Evolutionary conservation across 1,140 invertebrate genomes (phyloP), one percentile per base, ranked within the genome.

Genomic region (Hesperophylax magnus): DNA sequence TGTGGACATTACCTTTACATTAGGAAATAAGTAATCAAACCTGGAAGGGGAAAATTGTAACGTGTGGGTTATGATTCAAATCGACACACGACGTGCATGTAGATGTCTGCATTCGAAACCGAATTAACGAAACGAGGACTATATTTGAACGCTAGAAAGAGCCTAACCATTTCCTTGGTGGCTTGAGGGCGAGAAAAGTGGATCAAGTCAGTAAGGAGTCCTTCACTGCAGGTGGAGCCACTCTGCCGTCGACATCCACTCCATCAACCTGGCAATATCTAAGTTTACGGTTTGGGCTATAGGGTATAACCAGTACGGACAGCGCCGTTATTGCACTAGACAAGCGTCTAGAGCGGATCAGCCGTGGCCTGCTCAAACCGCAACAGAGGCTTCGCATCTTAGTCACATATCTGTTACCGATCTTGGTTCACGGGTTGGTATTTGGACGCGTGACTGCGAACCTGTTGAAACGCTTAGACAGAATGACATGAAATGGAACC

Each of bases 301-400:
- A 80, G 71, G 86, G 86, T 20, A 5, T 27, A 27, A 27, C 27
- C 27, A 27, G 5, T 27, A 58, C 27, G 8, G 54, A 52, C 17
- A 79, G 56, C 1, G 31, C 65, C 17, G 52, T 17, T 3, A 69
- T 3, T 1, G 69, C 9, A 1, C 15, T 74, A 15, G 6, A 5
- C 1, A 31, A 17, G 58, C 15, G 14, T 2, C 27, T 77, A 8
- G 77, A 82, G 24, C 39, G 80, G 17, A 22, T 63, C 0, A 24
- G 82, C 65, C 3, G 71, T 24, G 86, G 87, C 1, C 86, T 86
- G 0, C 80, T 88, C 2, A 87, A 86, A 63, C 85, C 85, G 9
- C 85, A 86, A 18, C 87, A 88, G 78, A 79, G 87, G 22, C 65
- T 87, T 9, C 81, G 84, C 34, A 79, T 87, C 3, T 74, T 87